Evolutionary conservation across 2,888 invertebrate species (phyloP).

Genomic region (Sceliomorpha sp.): DNA sequence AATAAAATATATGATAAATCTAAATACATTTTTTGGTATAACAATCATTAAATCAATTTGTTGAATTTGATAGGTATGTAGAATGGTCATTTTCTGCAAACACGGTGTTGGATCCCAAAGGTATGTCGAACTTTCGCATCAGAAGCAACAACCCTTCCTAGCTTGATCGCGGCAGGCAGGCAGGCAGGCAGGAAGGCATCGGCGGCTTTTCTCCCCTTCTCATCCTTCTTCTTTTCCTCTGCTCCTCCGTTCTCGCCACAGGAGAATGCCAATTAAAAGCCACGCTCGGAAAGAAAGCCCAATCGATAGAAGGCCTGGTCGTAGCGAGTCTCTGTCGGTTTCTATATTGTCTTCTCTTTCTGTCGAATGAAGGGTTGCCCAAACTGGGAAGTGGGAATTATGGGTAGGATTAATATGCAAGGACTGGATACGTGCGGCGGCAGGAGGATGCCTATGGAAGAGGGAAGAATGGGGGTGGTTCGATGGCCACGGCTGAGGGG

Average conservation of each 20-base stretch:
- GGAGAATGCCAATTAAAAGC: constrained; percentile 80
- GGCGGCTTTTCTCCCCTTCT: constrained; percentile 50
- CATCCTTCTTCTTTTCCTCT: constrained; percentile 58
- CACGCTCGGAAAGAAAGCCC: constrained; percentile 76
- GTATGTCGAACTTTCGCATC: no score
- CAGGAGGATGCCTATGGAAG: constrained; percentile 68
- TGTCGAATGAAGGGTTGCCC: constrained; percentile 78
- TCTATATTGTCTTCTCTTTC: constrained; percentile 65
- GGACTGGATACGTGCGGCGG: constrained; percentile 80
- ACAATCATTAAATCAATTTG: no score
- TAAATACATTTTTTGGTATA: no score
- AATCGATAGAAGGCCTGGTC: constrained; percentile 63
- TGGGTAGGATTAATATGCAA: constrained; percentile 81
- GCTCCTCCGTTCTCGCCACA: constrained; percentile 72
- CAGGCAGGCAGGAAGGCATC: constrained; percentile 37
- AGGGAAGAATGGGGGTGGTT: constrained; percentile 62
- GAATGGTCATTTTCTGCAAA: no score
- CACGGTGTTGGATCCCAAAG: no score
- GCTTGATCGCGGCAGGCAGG: constrained; percentile 27
- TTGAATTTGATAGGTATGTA: no score
- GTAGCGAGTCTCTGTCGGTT: constrained; percentile 57
- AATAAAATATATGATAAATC: no score
- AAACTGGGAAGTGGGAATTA: constrained; percentile 81
- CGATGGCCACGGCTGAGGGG: constrained; percentile 64
- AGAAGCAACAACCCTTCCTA: constrained; percentile 34